Conservation (phyloP, 2,797 vertebrate genomes). For the Columba guinea region DNA sequence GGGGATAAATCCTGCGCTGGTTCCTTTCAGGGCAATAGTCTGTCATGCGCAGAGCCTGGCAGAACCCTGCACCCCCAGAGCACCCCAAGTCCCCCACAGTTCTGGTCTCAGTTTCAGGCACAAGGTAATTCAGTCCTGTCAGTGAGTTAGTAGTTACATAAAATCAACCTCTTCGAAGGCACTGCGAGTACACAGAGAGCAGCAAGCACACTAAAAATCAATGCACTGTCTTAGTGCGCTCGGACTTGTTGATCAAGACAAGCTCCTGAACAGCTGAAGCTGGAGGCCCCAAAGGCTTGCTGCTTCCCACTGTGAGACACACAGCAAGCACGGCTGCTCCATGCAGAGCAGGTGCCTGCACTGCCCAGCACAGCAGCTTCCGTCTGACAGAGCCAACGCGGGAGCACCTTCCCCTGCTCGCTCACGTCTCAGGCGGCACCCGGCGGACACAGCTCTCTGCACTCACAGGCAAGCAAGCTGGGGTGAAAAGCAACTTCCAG, state of each 20-base stretch:
- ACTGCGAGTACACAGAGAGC: rapidly evolving
- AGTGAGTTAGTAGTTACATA: neutral
- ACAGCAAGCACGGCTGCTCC: neutral
- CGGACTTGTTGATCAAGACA: neutral
- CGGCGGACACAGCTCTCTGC: neutral
- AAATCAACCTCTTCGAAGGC: neutral
- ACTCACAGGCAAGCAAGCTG: neutral
- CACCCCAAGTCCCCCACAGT: rapidly evolving
- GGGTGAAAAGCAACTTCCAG: neutral
- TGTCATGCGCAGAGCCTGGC: neutral
- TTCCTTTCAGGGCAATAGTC: neutral
- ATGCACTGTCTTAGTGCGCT: neutral
- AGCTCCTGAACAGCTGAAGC: neutral
- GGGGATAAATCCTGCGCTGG: neutral
- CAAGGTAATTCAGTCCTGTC: neutral
- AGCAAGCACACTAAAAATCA: neutral
- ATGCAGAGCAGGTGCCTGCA: neutral
- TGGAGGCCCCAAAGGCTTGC: rapidly evolving
- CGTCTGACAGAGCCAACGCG: neutral
- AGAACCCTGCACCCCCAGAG: neutral
- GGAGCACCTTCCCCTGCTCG: neutral
- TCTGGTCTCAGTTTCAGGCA: neutral
- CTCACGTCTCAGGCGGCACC: neutral
- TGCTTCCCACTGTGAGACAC: neutral
- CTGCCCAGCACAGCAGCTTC: neutral